phyloP scores from a whole-genome alignment of 2,113 vertebrate species.

The Stictonetta naevosa region DNA sequence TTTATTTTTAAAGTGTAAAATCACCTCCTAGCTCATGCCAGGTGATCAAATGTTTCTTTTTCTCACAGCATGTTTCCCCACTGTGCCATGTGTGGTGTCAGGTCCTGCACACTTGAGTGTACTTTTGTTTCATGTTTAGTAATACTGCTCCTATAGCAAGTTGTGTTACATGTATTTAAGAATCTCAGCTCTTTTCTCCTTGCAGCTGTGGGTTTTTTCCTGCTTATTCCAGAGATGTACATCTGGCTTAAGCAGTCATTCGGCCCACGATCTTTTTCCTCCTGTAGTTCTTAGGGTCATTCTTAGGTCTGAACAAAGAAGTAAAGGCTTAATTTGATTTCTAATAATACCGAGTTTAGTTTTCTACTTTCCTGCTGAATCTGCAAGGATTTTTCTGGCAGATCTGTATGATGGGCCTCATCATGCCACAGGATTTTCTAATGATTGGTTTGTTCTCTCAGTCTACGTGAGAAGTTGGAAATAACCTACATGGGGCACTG shows the following conservation, averaged over 20 bases:
- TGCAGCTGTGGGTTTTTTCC: neutral
- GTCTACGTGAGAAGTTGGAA: neutral
- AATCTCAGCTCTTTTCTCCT: neutral
- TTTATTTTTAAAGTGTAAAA: neutral
- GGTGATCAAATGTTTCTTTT: neutral
- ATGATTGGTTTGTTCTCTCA: neutral
- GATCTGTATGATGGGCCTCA: neutral
- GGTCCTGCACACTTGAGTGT: neutral
- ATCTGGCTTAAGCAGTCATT: neutral
- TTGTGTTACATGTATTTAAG: neutral
- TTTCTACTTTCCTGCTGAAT: neutral
- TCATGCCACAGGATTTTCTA: neutral
- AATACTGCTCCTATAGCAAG: neutral
- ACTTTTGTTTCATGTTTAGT: neutral
- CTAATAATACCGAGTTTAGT: neutral
- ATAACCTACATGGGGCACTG: neutral
- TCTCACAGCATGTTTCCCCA: neutral
- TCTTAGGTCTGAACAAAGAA: neutral
- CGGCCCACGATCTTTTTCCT: neutral
- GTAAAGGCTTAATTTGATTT: neutral
- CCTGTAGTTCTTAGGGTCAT: neutral
- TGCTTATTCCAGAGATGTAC: neutral
- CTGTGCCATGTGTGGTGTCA: neutral
- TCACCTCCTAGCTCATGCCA: neutral
- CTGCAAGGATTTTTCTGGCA: neutral